Conservation (phyloP, 2,113 vertebrate genomes). For the Eira barbara region DNA sequence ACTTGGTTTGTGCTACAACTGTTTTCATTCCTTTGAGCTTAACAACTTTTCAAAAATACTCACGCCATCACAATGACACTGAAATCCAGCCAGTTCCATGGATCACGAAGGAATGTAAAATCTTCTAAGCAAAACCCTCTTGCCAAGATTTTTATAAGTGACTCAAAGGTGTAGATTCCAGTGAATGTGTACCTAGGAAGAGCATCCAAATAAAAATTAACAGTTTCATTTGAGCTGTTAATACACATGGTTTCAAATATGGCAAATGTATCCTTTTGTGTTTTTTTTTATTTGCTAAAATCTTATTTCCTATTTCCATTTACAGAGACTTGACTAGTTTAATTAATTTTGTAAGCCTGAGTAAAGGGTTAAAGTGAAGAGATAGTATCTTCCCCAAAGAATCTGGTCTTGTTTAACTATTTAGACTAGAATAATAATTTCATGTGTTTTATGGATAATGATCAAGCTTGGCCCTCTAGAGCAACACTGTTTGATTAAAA, state of each 20-base stretch:
- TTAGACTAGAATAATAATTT: neutral
- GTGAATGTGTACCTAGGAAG: slow-evolving; percentile 94
- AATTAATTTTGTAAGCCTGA: neutral
- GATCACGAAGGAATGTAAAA: slow-evolving; percentile 98
- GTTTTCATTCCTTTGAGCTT: slow-evolving; percentile 72
- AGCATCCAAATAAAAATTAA: slow-evolving; percentile 56
- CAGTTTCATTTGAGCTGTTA: neutral
- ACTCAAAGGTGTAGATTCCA: slow-evolving; percentile 98
- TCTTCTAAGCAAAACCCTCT: slow-evolving; percentile 96
- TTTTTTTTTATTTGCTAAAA: neutral
- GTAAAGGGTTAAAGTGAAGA: neutral
- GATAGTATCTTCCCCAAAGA: neutral
- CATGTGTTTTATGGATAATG: neutral
- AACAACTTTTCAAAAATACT: slow-evolving; percentile 82
- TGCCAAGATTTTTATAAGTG: slow-evolving; percentile 95
- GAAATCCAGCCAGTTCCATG: slow-evolving; percentile 99
- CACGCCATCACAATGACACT: slow-evolving; percentile 98
- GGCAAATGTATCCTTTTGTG: neutral
- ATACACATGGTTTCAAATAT: neutral
- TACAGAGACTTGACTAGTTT: neutral
- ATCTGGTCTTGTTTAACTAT: neutral
- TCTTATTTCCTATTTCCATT: neutral
- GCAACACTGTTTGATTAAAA: neutral
- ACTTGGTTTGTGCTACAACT: slow-evolving; percentile 49
- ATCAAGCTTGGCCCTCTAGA: neutral